Evolutionary conservation across 2,888 invertebrate species (phyloP), one percentile per base, ranked within the genome.

Genomic region (Hipparchia sbordonii): DNA sequence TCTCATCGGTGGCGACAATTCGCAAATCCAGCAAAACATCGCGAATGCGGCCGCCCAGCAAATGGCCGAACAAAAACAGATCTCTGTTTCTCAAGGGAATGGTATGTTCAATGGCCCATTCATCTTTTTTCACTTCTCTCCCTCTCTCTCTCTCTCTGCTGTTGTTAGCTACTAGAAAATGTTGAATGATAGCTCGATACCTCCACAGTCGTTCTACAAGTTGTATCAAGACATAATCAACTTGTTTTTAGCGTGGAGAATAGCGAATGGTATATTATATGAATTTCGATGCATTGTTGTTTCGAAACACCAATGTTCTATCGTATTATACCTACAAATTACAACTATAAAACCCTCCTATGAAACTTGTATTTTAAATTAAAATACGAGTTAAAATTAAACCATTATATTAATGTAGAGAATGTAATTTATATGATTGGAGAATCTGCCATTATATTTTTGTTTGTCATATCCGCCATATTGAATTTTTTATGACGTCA

Each of bases 191-290:
- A 9, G 57, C 10, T 23, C 48, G 7, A 12, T 33, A 77, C 80
- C 92, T 93, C 93, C 92, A 88, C 77, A 79, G 75, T 84, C 91
- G 93, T 93, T 93, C 93, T 91, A 74, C 92, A 89, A 89, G 86
- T 86, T 89, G 89, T 83, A 77, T 86, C 7, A 81, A 93, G 91
- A 84, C 79, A 85, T 86, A 4, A 77, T 87, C 85, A 86, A 79
- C 80, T 91, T 89, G 92, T 87, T 93, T 93, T 93, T 86, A 85
- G 72, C 57, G 78, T 90, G 93, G 93, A 93, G 92, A 79, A 93
- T 68, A 93, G 71, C 77, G 86, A 80, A 60, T 74, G 84, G 77
- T 83, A 74, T 77, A 63, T 70, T 12, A 63, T 6, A 52, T 52
- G 13, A 7, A 48, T 51, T 57, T 45, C 23, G 33, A 33, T 54